Evolutionary conservation across 2,888 invertebrate species (phyloP), one percentile per base, ranked within the genome.

Genomic region (Tetranychus truncatus): DNA sequence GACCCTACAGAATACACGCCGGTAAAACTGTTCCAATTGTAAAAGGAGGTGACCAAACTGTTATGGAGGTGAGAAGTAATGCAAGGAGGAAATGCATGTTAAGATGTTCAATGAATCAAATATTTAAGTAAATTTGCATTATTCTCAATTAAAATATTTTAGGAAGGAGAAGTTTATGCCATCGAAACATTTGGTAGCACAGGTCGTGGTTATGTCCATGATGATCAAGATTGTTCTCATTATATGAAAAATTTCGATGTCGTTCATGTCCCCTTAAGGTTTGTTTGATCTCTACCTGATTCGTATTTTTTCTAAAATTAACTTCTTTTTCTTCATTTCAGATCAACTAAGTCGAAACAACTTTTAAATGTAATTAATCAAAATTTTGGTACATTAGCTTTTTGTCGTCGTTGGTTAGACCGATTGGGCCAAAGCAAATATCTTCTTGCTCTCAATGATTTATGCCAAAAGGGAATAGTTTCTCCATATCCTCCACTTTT

Each of bases 11-110:
- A 75, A 86, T 87, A 76, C 87, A 87, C 80, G 94, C 96, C 74
- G 99, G 99, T 1, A 99, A 99, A 85, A 97, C 99, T 0, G 99
- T 99, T 73, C 99, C 99, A 0, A 99, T 99, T 80, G 99, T 99
- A 0, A 96, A 95, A 83, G 97, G 99, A 2, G 97, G 97, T 0
- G 97, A 99, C 83, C 91, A 92, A 0, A 94, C 92, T 0, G 89
- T 91, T 77, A 99, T 99, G 99, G 99, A 99, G 84, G 85, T 79
- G 73, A 55, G 34, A 34, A 34, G 5, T n/a, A n/a, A n/a, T n/a
- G n/a, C n/a, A n/a, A n/a, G n/a, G n/a, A n/a, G n/a, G n/a, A n/a
- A n/a, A n/a, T n/a, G 15, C 4, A n/a, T n/a, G 20, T 15, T 18
- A 75, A 9, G 2, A 6, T 66, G 74, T 75, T 75, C 11, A 20